These are phyloP conservation scores for Lithodes maja DNA, from an alignment of 2,888 invertebrate species.

Conservation along the genomic window DNA sequence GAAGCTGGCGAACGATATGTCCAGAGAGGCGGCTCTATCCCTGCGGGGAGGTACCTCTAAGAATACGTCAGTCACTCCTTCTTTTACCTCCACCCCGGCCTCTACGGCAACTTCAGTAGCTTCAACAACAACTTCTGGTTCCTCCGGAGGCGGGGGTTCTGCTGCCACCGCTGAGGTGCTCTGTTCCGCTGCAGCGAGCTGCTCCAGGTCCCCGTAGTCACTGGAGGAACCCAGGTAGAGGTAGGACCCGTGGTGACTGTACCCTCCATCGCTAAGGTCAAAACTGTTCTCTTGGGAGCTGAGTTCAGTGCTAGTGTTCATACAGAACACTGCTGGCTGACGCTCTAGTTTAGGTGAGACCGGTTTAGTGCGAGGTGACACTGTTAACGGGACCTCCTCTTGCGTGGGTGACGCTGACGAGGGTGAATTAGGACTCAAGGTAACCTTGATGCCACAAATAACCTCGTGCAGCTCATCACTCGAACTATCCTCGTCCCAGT, in stretches of 20 bases:
- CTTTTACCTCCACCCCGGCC: slow-evolving; percentile 72
- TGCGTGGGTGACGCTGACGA: slow-evolving; percentile 70
- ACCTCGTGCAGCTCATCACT: slow-evolving; percentile 68
- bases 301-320: slow-evolving; percentile 63
- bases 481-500: slow-evolving; percentile 62
- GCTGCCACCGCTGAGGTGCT: slow-evolving; percentile 74
- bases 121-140: slow-evolving; percentile 73
- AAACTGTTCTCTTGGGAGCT: slow-evolving; percentile 68
- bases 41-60: slow-evolving; percentile 87
- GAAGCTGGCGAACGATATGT: slow-evolving; percentile 84
- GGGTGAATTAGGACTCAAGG: slow-evolving; percentile 79
- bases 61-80: slow-evolving; percentile 82
- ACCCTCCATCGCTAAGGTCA: slow-evolving; percentile 65
- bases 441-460: slow-evolving; percentile 79
- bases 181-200: slow-evolving; percentile 72
- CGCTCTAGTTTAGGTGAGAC: slow-evolving; percentile 78
- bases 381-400: slow-evolving; percentile 73
- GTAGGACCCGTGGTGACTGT: slow-evolving; percentile 63
- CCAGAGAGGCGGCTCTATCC: slow-evolving; percentile 90
- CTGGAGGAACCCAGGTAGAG: slow-evolving; percentile 67
- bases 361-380: slow-evolving; percentile 80
- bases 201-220: slow-evolving; percentile 78
- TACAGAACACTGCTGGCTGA: slow-evolving; percentile 78
- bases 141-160: slow-evolving; percentile 69
- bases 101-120: slow-evolving; percentile 73